Base-by-base conservation (phyloP, 2,797 vertebrate genomes). In the Anguilla marmorata region DNA sequence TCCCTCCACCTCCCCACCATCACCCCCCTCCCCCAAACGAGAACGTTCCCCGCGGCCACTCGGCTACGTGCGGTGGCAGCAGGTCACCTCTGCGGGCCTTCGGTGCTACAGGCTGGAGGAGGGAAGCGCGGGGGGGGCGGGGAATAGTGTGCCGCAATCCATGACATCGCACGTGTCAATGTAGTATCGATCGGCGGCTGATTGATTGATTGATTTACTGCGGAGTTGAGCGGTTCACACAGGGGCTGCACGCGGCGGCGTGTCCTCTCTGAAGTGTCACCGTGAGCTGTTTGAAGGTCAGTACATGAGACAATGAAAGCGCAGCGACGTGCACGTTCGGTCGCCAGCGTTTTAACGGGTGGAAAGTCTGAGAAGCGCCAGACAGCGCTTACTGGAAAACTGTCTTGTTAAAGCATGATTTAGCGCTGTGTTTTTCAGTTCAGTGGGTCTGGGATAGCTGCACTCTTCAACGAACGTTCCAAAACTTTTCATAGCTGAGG, bases 1-100 rank as follows among this genome's bases (percentile, higher is more conserved):
- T 88, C 86, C 86, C 90, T 84, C 89, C 91, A 41, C 88, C 94
- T 91, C 91, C 93, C 91, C 94, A 95, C 94, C 95, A 93, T 91
- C 90, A 3, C 82, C 87, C 80, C 89, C 88, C 90, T 88, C 88
- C 86, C 90, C 87, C 69, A 50, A 66, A 72, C 66, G 37, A 72
- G 90, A 91, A 91, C 88, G 85, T 85, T 91, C 88, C 85, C 11
- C 87, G 63, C 91, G 89, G 87, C 85, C 90, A 85, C 88, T 91
- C 90, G 90, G 84, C 91, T 90, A 85, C 87, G 89, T 85, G 82
- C 85, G 89, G 89, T 93, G 93, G 92, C 93, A 93, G 92, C 84
- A 84, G 93, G 94, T 95, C 92, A 90, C 89, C 94, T 92, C 90
- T 92, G 90, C 88, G 88, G 88, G 90, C 87, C 86, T 83, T 63